Percentiles rank a stretch among this genome's conserved stretches.
Evolutionary conservation across 2,888 invertebrate genomes (phyloP).

Genomic region (Dexiosoma caninum): DNA sequence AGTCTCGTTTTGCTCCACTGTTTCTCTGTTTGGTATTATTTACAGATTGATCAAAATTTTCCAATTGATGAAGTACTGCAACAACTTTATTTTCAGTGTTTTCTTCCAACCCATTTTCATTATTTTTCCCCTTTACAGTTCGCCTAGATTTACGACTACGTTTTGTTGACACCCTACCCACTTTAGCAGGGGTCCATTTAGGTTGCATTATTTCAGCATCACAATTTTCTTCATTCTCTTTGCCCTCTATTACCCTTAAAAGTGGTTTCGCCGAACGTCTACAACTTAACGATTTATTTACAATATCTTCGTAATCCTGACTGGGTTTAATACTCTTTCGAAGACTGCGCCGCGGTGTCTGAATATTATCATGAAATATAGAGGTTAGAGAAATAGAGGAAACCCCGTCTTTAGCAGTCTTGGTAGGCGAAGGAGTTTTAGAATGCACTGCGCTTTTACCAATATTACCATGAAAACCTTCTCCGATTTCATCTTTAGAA

Average conservation of each 20-base stretch:
- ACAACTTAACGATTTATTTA: conserved; percentile 52
- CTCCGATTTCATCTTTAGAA: conserved; percentile 54
- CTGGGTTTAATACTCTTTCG: conserved; percentile 73
- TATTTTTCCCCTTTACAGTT: neutral
- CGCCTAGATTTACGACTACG: conserved; percentile 65
- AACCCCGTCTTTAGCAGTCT: neutral
- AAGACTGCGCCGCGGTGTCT: conserved; percentile 72
- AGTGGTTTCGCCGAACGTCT: conserved; percentile 42
- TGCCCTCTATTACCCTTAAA: conserved; percentile 16
- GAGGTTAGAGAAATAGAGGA: conserved; percentile 1
- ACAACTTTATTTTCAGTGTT: too few relatives aligned
- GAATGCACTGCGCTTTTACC: neutral
- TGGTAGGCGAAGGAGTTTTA: conserved; percentile 4
- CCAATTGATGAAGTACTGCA: too few relatives aligned
- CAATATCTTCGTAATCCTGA: conserved; percentile 72
- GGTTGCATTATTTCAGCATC: conserved; percentile 13
- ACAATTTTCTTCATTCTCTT: neutral
- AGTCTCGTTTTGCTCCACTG: neutral
- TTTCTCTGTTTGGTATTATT: too few relatives aligned
- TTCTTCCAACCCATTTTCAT: neutral
- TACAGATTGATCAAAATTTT: neutral
- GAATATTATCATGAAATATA: conserved; percentile 22
- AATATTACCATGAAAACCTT: neutral
- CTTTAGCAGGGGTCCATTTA: conserved; percentile 70
- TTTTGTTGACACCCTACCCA: conserved; percentile 70